phyloP scores from a whole-genome alignment of 2,113 vertebrate genomes.

The Spea multiplicata region DNA sequence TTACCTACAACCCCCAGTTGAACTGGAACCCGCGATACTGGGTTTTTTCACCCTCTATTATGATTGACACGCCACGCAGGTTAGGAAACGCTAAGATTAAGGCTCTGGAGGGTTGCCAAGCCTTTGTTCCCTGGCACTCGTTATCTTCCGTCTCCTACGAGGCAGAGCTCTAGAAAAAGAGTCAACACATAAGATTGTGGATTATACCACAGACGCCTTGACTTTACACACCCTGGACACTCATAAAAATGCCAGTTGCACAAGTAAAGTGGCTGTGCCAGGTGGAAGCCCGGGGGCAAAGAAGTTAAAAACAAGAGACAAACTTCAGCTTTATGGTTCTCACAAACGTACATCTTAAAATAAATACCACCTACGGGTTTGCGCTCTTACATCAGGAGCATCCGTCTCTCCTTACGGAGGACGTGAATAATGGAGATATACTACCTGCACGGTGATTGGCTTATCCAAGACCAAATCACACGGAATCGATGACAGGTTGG shows the following conservation, averaged over 20 bases:
- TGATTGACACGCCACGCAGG: too few species aligned
- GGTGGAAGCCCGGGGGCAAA: neutral
- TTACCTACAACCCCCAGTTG: too few species aligned
- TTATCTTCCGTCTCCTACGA: neutral
- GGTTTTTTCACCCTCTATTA: too few species aligned
- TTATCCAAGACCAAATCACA: too few species aligned
- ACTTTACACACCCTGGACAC: constrained; percentile 30
- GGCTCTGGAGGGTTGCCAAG: neutral
- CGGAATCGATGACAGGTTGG: too few species aligned
- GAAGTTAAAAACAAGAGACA: neutral
- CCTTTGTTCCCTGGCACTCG: neutral
- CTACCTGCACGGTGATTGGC: too few species aligned
- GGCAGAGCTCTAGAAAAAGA: constrained; percentile 1
- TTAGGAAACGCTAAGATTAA: too few species aligned
- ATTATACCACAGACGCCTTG: constrained; percentile 21
- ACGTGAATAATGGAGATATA: too few species aligned
- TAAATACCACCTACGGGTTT: too few species aligned
- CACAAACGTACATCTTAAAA: neutral
- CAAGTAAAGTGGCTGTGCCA: neutral
- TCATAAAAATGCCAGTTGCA: constrained; percentile 29
- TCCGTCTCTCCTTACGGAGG: too few species aligned
- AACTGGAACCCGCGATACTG: too few species aligned
- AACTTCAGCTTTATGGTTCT: neutral
- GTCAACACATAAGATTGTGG: constrained; percentile 14
- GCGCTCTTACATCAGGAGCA: too few species aligned